Conservation (phyloP, 2,888 invertebrate species). For the Brachynemurus nebulosus region DNA sequence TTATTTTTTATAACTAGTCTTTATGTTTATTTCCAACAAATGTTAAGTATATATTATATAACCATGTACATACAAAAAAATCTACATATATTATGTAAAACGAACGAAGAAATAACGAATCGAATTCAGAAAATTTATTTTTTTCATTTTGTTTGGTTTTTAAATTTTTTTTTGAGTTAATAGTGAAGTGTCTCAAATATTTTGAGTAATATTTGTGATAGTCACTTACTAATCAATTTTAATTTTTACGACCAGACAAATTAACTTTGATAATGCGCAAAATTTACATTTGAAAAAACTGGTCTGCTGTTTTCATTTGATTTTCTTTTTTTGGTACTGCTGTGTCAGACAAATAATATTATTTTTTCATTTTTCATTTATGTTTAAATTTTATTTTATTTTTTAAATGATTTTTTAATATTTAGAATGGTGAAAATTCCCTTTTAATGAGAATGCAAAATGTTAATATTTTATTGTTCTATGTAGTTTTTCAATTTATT, state of each 20-base stretch:
- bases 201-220: conserved; percentile 9
- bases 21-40: too few species aligned
- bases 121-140: too few species aligned
- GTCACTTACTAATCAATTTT: conserved; percentile 7
- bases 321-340: conserved; percentile 4
- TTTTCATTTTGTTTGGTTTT: background rate
- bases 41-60: too few species aligned
- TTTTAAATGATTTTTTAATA: too few species aligned
- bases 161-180: background rate
- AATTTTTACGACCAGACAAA: conserved; percentile 8
- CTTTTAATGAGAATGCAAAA: too few species aligned
- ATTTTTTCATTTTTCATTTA: conserved; percentile 4
- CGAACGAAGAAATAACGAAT: too few species aligned
- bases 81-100: too few species aligned
- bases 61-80: too few species aligned
- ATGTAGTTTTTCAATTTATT: too few species aligned
- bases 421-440: too few species aligned
- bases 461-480: too few species aligned
- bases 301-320: conserved; percentile 3
- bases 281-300: conserved; percentile 10
- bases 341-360: conserved; percentile 8
- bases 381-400: background rate
- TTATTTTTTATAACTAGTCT: too few species aligned
- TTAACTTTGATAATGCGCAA: conserved; percentile 10
- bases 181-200: conserved; percentile 12